These are phyloP conservation scores for Drosophila tristis DNA, from an alignment of 1,140 invertebrate species.

Conservation along the genomic window DNA sequence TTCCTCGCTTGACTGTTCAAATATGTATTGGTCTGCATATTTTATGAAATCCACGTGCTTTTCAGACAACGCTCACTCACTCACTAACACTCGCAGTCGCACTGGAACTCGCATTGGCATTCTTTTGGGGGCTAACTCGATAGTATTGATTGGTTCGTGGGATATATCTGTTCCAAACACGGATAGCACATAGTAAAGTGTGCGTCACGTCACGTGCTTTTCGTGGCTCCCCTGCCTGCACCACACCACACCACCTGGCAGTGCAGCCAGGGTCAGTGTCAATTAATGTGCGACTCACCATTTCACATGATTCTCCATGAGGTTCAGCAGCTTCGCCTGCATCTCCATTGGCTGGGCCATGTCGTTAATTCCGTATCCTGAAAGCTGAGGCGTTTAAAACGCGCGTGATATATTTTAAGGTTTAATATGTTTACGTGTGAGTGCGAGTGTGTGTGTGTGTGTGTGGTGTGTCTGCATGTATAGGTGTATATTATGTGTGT, in stretches of 20 bases:
- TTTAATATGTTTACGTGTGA: conserved; percentile 16
- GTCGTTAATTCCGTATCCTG: conserved; percentile 62
- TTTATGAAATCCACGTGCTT: conserved; percentile 76
- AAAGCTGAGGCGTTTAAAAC: conserved; percentile 37
- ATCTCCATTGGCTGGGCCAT: conserved; percentile 27
- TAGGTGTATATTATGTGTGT: conserved; percentile 5
- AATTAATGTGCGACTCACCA: conserved; percentile 54
- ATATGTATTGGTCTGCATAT: conserved; percentile 76
- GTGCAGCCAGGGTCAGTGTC: conserved; percentile 25
- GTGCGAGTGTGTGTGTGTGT: conserved; percentile 15
- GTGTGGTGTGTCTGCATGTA: neutral
- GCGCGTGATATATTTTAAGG: conserved; percentile 21
- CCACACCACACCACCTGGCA: no score
- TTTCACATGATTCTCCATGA: conserved; percentile 53
- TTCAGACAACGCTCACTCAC: conserved; percentile 40
- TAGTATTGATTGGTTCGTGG: conserved; percentile 66
- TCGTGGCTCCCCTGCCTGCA: neutral
- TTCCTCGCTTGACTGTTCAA: conserved; percentile 42
- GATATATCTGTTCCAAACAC: neutral
- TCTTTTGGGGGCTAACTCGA: conserved; percentile 47
- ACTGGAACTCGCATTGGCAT: conserved; percentile 23
- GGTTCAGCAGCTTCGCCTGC: conserved; percentile 21
- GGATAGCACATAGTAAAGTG: neutral
- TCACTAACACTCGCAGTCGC: neutral
- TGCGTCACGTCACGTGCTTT: conserved; percentile 16